A percentile compares a stretch with the other conserved stretches of the same genome.
Conservation (phyloP, 2,113 vertebrate genomes). For the Andinoacara biseriatus region DNA sequence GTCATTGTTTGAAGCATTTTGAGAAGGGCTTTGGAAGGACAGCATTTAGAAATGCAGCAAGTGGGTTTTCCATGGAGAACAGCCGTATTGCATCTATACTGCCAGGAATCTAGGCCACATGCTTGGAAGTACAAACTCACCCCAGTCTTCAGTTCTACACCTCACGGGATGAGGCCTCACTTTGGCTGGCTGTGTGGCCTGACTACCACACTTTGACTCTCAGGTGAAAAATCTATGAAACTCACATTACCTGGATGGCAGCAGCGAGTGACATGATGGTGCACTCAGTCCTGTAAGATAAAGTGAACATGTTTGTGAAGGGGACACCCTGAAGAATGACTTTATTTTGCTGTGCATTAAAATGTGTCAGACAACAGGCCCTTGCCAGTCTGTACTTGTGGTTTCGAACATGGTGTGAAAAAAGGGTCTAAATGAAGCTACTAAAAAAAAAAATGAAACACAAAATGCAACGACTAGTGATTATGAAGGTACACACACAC, state of each 20-base stretch:
- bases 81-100: conserved; percentile 56
- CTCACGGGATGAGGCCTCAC: conserved; percentile 28
- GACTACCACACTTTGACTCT: conserved; percentile 39
- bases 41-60: conserved; percentile 64
- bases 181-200: conserved; percentile 46
- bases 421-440: conserved; percentile 36
- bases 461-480: conserved; percentile 38
- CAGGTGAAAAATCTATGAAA: conserved; percentile 26
- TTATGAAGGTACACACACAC: conserved; percentile 20
- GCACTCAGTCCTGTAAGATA: conserved; percentile 85
- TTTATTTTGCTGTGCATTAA: background rate
- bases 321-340: background rate
- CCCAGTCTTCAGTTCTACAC: conserved; percentile 47
- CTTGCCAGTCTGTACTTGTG: background rate
- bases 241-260: conserved; percentile 84
- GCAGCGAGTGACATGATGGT: conserved; percentile 84
- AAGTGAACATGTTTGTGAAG: conserved; percentile 67
- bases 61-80: conserved; percentile 43
- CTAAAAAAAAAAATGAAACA: background rate
- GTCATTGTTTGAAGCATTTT: conserved; percentile 31
- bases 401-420: background rate
- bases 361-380: background rate
- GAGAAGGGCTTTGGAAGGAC: conserved; percentile 67
- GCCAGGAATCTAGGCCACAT: conserved; percentile 65
- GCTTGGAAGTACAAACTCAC: conserved; percentile 61